Evolutionary conservation across 2,113 vertebrate species (phyloP).

Genomic region (Crotalus viridis): DNA sequence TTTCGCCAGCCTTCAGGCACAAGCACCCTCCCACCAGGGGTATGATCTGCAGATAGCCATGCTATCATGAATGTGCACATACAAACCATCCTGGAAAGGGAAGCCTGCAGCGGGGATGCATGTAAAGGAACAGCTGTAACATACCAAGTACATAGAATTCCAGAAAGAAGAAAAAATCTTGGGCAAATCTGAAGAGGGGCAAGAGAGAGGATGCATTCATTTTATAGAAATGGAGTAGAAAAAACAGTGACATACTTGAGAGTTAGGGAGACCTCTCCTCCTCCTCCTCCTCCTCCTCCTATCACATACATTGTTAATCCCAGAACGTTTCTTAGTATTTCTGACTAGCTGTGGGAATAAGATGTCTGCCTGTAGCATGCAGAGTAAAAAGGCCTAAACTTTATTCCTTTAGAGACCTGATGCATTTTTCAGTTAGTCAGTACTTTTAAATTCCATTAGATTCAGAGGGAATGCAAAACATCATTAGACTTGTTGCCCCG

Average conservation of each 20-base stretch:
- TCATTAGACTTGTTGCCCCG: background rate
- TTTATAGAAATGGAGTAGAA: background rate
- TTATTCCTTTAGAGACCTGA: background rate
- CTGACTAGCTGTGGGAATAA: background rate
- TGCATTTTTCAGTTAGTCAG: background rate
- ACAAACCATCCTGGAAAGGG: background rate
- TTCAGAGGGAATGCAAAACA: background rate
- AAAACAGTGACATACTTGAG: background rate
- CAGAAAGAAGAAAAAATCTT: background rate
- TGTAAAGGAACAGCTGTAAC: background rate
- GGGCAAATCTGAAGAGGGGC: background rate
- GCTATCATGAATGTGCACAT: rapidly evolving
- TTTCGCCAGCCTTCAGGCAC: background rate
- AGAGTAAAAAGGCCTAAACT: background rate
- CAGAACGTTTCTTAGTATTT: background rate
- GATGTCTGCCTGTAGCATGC: background rate
- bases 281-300: background rate
- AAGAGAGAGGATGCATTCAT: background rate
- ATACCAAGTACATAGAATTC: rapidly evolving
- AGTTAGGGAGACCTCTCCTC: background rate
- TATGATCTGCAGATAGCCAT: background rate
- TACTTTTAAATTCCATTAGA: background rate
- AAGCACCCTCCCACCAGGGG: background rate
- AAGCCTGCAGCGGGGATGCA: background rate
- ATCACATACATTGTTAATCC: background rate